Evolutionary conservation across 2,113 vertebrate species (phyloP).

Genomic region (Hypanus sabinus): DNA sequence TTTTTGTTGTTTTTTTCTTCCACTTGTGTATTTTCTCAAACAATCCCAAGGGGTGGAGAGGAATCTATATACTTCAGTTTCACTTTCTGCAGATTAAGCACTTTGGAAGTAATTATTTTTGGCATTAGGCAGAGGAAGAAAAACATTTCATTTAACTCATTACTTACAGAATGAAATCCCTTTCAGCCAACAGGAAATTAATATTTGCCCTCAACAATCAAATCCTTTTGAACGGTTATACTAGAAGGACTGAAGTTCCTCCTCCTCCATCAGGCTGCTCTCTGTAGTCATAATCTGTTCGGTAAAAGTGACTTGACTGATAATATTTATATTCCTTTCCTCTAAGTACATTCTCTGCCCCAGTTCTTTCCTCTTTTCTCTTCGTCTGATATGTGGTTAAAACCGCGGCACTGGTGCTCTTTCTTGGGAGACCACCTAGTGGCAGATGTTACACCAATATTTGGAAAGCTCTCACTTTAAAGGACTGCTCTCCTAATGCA

Average conservation of each 20-base stretch:
- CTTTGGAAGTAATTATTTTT: constrained; percentile 87
- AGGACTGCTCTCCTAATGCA: neutral
- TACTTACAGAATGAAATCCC: constrained; percentile 50
- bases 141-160: constrained; percentile 83
- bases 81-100: constrained; percentile 85
- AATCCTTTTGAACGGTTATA: constrained; percentile 18
- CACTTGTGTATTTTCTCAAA: constrained; percentile 78
- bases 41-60: constrained; percentile 75
- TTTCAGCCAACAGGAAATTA: constrained; percentile 58
- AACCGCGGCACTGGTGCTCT: neutral
- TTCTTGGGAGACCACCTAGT: neutral
- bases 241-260: constrained; percentile 6
- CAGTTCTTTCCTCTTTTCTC: neutral
- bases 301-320: constrained; percentile 8
- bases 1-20: constrained; percentile 79
- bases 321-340: neutral
- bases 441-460: constrained; percentile 12
- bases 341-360: neutral
- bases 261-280: neutral
- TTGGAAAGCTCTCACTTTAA: neutral
- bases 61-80: constrained; percentile 89
- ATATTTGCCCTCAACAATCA: constrained; percentile 49
- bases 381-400: constrained; percentile 2
- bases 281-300: neutral
- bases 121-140: constrained; percentile 70